Evolutionary conservation across 23 tunicate species (phyloP).

Genomic region (Trididemnum clinides): DNA sequence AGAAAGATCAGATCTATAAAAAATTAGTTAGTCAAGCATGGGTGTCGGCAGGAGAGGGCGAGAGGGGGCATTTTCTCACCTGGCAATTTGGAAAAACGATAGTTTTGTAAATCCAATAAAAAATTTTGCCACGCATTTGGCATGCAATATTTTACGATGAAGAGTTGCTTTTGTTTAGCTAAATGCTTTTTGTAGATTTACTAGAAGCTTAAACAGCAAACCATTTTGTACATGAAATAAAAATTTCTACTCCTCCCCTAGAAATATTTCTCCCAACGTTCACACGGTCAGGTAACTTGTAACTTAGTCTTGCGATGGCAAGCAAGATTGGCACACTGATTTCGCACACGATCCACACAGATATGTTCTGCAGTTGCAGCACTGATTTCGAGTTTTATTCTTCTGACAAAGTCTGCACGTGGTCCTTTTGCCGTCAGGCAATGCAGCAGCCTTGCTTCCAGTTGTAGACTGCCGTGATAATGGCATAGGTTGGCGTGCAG

Average conservation of each 20-base stretch:
- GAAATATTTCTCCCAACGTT: neutral
- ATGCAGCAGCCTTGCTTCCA: neutral
- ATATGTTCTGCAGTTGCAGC: conserved; percentile 26
- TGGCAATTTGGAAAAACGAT: too few relatives aligned
- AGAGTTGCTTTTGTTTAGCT: conserved; percentile 1
- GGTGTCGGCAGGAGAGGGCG: too few relatives aligned
- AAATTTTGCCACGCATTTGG: neutral
- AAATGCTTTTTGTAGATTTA: neutral
- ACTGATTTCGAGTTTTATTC: conserved; percentile 15
- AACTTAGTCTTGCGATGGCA: conserved; percentile 17
- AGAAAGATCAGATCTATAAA: neutral
- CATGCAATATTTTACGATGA: neutral
- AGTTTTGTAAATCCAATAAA: neutral
- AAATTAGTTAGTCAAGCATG: too few relatives aligned
- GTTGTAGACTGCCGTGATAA: neutral
- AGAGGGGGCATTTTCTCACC: too few relatives aligned
- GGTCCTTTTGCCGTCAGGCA: conserved; percentile 18
- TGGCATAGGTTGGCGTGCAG: conserved; percentile 13
- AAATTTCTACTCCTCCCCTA: neutral
- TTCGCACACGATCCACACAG: conserved; percentile 31
- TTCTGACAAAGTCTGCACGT: conserved; percentile 19
- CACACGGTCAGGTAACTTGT: too few relatives aligned
- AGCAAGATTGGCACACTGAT: conserved; percentile 28
- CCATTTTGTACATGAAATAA: neutral
- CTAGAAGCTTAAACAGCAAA: too few relatives aligned